Conservation (phyloP, 1,140 invertebrate genomes). For the Triops cancriformis region DNA sequence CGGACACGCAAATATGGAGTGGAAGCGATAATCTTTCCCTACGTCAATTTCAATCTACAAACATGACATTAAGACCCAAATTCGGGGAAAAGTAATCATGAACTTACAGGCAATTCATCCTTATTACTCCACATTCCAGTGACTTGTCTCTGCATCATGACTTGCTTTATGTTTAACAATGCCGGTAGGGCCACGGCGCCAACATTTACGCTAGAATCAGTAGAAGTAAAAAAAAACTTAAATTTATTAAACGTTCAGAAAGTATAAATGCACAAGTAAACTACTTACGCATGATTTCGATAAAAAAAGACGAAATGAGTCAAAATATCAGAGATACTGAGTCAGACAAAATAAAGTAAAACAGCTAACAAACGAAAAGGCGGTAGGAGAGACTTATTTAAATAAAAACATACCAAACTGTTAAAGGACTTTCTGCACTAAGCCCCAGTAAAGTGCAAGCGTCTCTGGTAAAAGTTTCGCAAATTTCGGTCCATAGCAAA, state of each 20-base stretch:
- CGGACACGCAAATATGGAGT: constrained; percentile 97
- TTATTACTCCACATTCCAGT: constrained; percentile 88
- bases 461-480: constrained; percentile 84
- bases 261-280: too few relatives aligned
- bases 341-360: too few relatives aligned
- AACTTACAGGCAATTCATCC: constrained; percentile 85
- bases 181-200: constrained; percentile 88
- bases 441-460: constrained; percentile 83
- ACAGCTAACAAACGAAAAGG: too few relatives aligned
- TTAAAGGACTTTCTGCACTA: constrained; percentile 73
- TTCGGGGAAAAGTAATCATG: background rate
- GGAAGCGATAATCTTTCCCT: constrained; percentile 77
- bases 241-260: too few relatives aligned
- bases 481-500: constrained; percentile 73
- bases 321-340: constrained; percentile 1
- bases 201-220: constrained; percentile 72
- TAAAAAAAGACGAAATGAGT: too few relatives aligned
- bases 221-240: constrained; percentile 30
- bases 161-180: constrained; percentile 86
- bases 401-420: constrained; percentile 49
- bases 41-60: constrained; percentile 85
- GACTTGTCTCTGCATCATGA: constrained; percentile 91
- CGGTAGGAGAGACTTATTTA: constrained; percentile 24
- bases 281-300: too few relatives aligned
- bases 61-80: constrained; percentile 31